Evolutionary conservation across 2,888 invertebrate species (phyloP), one percentile per base, ranked within the genome.

Genomic region (Eristalis tenax): DNA sequence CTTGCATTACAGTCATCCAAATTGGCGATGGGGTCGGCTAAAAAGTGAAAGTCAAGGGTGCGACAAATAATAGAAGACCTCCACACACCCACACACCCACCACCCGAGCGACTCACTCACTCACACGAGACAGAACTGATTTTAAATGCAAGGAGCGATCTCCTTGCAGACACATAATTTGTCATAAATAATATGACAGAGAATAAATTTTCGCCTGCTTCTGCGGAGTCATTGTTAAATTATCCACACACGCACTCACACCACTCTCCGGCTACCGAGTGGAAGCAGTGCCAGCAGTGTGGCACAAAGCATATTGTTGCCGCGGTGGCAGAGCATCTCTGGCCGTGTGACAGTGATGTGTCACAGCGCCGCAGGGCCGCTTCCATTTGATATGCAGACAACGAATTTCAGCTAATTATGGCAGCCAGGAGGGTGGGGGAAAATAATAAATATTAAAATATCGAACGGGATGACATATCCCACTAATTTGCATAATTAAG

Each of bases 401-500:
- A 65, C 82, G 84, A 23, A 77, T n/a, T 59, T 69, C 56, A 77
- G 85, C 84, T 76, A 85, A 81, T 81, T 80, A 68, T 10, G 71
- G 68, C 26, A 32, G 71, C n/a, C n/a, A 66, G 75, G 68, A 73
- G 18, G 22, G 56, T 18, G n/a, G 5, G 26, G 38, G 68, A 77
- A 73, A 35, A 85, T 77, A 85, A 77, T 85, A 85, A 85, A 85
- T 85, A 85, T 82, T 77, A 77, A 81, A 85, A 85, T 85, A 59
- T 69, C 57, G 57, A 81, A 28, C 76, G 57, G 35, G 69, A 70
- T 85, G 85, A 69, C 73, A 82, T 82, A 82, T 82, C 73, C 85
- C 73, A 69, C 76, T 82, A 85, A 82, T 85, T 85, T 85, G 57
- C 81, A 85, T 81, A 85, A 81, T 85, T 85, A 85, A 77, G 81